phyloP scores from a whole-genome alignment of 1,140 invertebrate genomes.

The Chironomus tepperi region DNA sequence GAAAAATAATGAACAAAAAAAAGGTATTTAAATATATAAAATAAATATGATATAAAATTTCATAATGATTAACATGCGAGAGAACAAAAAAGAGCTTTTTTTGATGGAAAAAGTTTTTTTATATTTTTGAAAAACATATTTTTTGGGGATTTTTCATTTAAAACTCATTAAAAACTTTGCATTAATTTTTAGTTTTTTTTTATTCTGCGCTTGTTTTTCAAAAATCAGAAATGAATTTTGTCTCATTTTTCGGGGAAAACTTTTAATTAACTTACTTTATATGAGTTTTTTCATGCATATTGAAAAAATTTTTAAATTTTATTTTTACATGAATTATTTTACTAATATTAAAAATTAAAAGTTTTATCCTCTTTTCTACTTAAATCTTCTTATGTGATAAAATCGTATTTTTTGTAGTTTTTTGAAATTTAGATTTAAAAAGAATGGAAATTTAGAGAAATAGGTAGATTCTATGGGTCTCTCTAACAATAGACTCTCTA shows the following conservation, averaged over 20 bases:
- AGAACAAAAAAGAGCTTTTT: background rate
- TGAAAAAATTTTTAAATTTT: too few relatives aligned
- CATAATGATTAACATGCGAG: background rate
- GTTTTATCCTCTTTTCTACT: too few relatives aligned
- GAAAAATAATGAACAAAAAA: background rate
- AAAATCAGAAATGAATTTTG: background rate
- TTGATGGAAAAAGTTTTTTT: background rate
- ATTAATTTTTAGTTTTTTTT: background rate
- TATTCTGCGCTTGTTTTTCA: background rate
- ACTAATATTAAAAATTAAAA: too few relatives aligned
- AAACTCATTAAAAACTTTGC: constrained; percentile 9
- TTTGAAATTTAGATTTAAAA: too few relatives aligned
- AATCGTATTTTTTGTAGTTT: too few relatives aligned
- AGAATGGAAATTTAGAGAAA: too few relatives aligned
- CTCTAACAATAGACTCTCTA: too few relatives aligned
- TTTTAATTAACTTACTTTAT: too few relatives aligned
- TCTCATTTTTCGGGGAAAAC: background rate
- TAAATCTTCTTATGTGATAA: too few relatives aligned
- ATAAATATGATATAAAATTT: constrained; percentile 4
- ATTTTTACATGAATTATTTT: too few relatives aligned
- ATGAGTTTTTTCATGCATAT: too few relatives aligned
- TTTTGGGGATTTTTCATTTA: background rate
- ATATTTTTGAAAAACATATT: background rate
- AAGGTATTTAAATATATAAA: background rate
- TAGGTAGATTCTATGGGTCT: too few relatives aligned